phyloP scores from a whole-genome alignment of 2,113 vertebrate genomes.

The Thinocorus orbignyianus region DNA sequence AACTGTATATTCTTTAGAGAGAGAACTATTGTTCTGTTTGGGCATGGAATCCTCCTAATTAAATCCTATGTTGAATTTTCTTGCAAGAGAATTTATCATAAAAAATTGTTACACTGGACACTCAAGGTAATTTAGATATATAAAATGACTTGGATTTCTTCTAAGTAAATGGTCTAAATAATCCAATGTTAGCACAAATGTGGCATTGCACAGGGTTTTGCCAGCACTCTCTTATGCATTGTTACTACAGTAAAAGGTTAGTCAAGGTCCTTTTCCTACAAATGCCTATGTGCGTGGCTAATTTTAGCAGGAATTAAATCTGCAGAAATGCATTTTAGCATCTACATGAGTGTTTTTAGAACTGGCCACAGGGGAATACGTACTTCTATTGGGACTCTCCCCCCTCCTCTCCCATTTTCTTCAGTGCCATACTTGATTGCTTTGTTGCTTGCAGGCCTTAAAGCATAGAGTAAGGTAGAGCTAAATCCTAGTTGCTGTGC shows the following conservation, averaged over 20 bases:
- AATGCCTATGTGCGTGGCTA: neutral
- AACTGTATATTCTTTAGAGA: neutral
- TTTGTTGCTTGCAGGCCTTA: constrained; percentile 19
- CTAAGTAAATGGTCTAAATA: neutral
- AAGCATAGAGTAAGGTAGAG: neutral
- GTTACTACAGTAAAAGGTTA: neutral
- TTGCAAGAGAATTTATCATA: neutral
- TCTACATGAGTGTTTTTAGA: neutral
- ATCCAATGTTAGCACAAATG: neutral
- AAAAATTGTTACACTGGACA: neutral
- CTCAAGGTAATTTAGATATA: neutral
- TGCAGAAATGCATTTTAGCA: neutral
- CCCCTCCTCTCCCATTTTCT: neutral
- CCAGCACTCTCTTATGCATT: neutral
- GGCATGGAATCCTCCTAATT: neutral
- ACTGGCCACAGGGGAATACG: neutral
- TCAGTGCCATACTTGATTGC: neutral
- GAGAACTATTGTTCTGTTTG: neutral
- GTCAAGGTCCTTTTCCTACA: neutral
- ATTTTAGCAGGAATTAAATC: neutral
- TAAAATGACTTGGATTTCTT: neutral
- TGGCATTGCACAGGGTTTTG: neutral
- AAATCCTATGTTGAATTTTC: neutral
- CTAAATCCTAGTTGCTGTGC: neutral
- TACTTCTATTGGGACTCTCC: neutral